Base-by-base conservation (phyloP, 2,888 invertebrate species). In the Cetonia aurata region DNA sequence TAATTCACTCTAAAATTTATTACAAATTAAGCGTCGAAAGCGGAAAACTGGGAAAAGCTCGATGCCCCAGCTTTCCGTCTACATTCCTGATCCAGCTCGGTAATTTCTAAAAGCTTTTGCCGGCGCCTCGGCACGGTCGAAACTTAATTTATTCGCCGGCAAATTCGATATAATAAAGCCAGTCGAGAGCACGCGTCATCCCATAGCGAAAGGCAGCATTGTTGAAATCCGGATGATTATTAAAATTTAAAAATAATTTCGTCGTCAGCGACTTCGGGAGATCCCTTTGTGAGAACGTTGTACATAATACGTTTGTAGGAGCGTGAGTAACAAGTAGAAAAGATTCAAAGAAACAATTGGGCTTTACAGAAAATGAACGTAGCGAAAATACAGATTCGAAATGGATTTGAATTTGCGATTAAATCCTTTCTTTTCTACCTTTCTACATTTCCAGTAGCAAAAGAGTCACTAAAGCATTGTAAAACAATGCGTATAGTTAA, bases 231-330 rank as follows among this genome's bases (percentile, higher is more conserved):
- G 50, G 31, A 65, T 9, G 9, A 50, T 50, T 48, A 65, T 37
- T 65, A 65, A 65, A 65, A 50, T 65, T 65, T 65, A 50, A 50
- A 65, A 65, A 65, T 65, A 65, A 52, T 50, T 65, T 52, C 37
- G 37, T 12, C 19, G 25, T 52, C 37, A 65, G 15, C 33, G 37
- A 41, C 37, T 37, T 37, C 10, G 62, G 33, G 50, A 6, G 37
- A 19, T 56, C 6, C 33, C 55, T 56, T 31, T 56, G 33, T 33
- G 31, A 33, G n/a, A 15, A 56, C 33, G 33, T n/a, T n/a, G n/a
- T n/a, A 15, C 12, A n/a, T 8, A 13, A 37, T 13, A 33, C 13
- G 37, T 48, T 17, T n/a, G 55, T 3, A 53, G 52, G 52, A 53
- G 25, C 12, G 52, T 31, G 55, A 56, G 48, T 48, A 33, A 46